Evolutionary conservation across 2,888 invertebrate genomes (phyloP), one percentile per base, ranked within the genome.

Genomic region (Liopterus haemorrhoidalis): DNA sequence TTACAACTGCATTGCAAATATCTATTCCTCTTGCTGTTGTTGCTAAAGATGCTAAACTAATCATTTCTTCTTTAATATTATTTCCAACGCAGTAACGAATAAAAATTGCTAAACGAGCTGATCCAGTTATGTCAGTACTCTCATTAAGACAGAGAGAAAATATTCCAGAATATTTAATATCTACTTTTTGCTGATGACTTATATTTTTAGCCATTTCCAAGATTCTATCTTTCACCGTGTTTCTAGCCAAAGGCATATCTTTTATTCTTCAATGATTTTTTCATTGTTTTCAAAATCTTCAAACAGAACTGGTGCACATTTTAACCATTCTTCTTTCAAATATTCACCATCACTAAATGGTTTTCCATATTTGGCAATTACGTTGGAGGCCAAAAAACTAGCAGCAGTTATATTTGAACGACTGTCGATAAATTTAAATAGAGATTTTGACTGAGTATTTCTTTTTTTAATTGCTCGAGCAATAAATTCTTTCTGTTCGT

Each of bases 401-500:
- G 53, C 43, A 16, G 44, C 36, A 30, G 38, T 49, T 24, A 42
- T 52, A 48, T 52, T 32, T 49, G 41, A 53, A 48, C 45, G 40
- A 35, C 49, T 49, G 50, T 49, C 16, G 41, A 53, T 46, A 51
- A 25, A 55, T 54, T 53, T 52, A 46, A 44, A 51, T 43, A 54
- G 41, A 44, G 49, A 49, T 37, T 45, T 49, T 31, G 49, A 55
- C 48, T 53, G 50, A 44, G 48, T 46, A 49, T 50, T 49, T 50
- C 38, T 52, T 33, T 51, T 47, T 51, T 50, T 50, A 15, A 52
- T 20, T 49, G 49, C 45, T 33, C 42, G 35, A 40, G 43, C 46
- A 55, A 55, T 53, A 21, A 49, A 53, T 55, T 53, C 49, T 27
- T 52, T 52, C 53, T 46, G 49, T 45, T 55, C 49, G 37, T 39